Conservation (phyloP, 2,113 vertebrate species). For the Upupa epops region DNA sequence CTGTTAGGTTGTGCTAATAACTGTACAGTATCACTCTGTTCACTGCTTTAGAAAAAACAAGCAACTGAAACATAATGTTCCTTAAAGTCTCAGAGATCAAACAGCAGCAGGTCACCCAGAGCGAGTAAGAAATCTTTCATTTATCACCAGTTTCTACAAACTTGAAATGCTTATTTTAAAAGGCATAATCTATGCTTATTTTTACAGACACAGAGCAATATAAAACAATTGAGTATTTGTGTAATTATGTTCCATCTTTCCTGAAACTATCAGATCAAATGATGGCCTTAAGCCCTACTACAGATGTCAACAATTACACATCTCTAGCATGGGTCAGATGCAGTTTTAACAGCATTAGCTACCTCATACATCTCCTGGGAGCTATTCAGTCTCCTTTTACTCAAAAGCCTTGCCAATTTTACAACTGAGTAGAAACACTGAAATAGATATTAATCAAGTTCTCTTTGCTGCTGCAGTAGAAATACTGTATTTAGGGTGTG, state of each 20-base stretch:
- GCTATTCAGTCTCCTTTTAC: background rate
- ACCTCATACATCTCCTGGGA: background rate
- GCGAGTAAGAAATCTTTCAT: background rate
- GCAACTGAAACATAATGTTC: background rate
- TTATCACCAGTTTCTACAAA: background rate
- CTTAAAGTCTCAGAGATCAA: background rate
- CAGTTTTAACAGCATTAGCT: background rate
- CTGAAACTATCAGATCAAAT: constrained; percentile 1
- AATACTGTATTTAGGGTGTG: background rate
- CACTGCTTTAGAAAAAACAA: background rate
- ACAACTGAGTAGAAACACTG: background rate
- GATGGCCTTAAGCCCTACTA: background rate
- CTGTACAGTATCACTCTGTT: background rate
- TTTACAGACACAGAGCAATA: background rate
- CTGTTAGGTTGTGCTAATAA: background rate
- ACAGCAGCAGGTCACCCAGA: background rate
- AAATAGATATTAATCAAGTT: background rate
- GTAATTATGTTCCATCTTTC: background rate
- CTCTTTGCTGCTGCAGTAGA: background rate
- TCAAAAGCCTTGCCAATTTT: background rate
- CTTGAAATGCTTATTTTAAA: background rate
- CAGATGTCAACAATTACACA: background rate
- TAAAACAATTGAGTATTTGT: background rate
- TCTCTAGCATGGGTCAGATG: background rate
- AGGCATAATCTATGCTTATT: background rate